Percentiles rank a stretch among this genome's conserved stretches.
phyloP scores from a whole-genome alignment of 2,888 invertebrate species.

The Lingula anatina region DNA sequence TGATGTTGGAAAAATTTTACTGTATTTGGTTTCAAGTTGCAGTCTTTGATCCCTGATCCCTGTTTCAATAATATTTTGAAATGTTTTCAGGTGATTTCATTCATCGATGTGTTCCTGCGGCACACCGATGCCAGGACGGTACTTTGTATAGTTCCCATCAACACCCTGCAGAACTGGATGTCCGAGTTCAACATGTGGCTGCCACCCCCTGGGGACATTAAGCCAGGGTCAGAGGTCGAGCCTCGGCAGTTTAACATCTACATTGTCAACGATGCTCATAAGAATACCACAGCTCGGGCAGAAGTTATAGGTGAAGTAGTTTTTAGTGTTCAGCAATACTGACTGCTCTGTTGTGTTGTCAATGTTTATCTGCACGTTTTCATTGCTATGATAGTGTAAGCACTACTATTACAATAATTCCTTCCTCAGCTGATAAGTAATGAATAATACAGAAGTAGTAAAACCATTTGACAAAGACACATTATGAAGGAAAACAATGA shows the following conservation, averaged over 20 bases:
- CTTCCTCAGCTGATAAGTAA: too few relatives aligned
- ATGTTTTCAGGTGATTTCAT: conserved; percentile 93
- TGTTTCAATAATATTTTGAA: too few relatives aligned
- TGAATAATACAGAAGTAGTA: too few relatives aligned
- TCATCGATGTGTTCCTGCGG: conserved; percentile 90
- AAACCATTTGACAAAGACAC: too few relatives aligned
- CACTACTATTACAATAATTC: too few relatives aligned
- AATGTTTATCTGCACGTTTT: not conserved
- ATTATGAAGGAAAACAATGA: too few relatives aligned
- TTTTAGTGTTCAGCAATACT: not conserved
- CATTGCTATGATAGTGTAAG: not conserved
- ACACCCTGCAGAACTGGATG: conserved; percentile 96
- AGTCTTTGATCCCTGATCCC: too few relatives aligned
- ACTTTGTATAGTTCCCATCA: conserved; percentile 95
- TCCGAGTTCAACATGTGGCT: conserved; percentile 98
- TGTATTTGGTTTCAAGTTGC: too few relatives aligned
- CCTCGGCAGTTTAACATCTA: conserved; percentile 80
- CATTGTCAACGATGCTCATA: conserved; percentile 89
- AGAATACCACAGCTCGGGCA: conserved; percentile 80
- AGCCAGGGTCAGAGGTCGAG: conserved; percentile 57
- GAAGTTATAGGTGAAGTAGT: conserved; percentile 59
- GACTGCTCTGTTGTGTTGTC: not conserved
- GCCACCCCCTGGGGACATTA: conserved; percentile 55
- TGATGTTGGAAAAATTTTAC: too few relatives aligned
- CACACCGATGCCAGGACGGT: conserved; percentile 84